phyloP scores from a whole-genome alignment of 1,140 invertebrate species.

The Pseudomyrmex gracilis region DNA sequence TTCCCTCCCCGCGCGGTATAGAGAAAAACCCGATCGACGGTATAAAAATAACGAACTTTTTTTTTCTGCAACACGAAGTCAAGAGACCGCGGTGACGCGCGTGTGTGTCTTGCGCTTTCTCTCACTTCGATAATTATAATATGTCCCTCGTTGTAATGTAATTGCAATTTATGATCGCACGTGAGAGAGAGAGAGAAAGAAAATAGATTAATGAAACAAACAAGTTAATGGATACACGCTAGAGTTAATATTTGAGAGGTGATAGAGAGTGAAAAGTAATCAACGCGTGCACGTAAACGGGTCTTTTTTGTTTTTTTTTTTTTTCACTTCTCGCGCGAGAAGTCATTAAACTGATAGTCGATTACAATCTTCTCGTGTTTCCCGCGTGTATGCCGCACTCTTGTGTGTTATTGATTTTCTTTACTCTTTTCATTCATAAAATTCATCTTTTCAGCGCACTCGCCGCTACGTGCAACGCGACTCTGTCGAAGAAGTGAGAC shows the following conservation, averaged over 20 bases:
- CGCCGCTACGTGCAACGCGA: neutral
- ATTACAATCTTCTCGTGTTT: neutral
- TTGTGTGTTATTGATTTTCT: neutral
- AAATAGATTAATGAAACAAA: conserved; percentile 16
- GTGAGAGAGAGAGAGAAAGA: neutral
- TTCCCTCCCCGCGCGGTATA: neutral
- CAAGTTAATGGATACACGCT: conserved; percentile 16
- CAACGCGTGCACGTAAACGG: neutral
- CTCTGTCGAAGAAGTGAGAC: no score
- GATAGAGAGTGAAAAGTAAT: neutral
- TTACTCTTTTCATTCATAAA: neutral
- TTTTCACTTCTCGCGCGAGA: neutral
- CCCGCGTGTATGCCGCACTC: neutral
- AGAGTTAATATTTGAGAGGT: neutral
- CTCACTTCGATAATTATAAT: neutral
- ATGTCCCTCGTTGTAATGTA: conserved; percentile 1
- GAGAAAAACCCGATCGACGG: conserved; percentile 32
- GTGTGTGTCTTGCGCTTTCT: neutral
- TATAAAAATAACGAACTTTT: conserved; percentile 47
- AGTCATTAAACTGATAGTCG: neutral
- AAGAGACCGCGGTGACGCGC: neutral
- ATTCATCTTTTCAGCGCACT: neutral
- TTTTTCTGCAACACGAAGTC: conserved; percentile 14
- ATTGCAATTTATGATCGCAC: conserved; percentile 33
- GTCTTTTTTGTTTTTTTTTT: neutral